Evolutionary conservation across 2,888 invertebrate species (phyloP).

Genomic region (Pomacea canaliculata): DNA sequence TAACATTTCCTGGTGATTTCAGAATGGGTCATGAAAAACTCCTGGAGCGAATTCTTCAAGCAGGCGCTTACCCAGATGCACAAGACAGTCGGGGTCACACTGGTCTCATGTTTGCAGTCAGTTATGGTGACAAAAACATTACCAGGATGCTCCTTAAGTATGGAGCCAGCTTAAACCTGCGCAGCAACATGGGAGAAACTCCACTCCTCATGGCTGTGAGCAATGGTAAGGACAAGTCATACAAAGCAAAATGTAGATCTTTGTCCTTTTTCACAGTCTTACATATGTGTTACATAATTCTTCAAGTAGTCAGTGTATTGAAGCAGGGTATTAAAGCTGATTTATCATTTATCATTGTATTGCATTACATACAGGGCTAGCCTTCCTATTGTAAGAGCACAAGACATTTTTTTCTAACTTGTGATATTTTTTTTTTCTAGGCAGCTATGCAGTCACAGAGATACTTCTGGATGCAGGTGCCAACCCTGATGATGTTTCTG

Average conservation of each 20-base stretch:
- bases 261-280: background rate
- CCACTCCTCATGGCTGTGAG: constrained; percentile 52
- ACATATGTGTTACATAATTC: background rate
- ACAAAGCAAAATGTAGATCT: background rate
- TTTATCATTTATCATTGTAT: too few relatives aligned
- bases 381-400: too few relatives aligned
- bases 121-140: constrained; percentile 39
- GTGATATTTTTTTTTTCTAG: constrained; percentile 35
- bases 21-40: constrained; percentile 40
- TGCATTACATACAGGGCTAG: too few relatives aligned
- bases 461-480: constrained; percentile 52
- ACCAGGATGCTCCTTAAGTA: constrained; percentile 43
- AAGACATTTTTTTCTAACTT: too few relatives aligned
- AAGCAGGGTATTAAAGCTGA: too few relatives aligned
- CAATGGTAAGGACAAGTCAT: constrained; percentile 42
- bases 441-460: constrained; percentile 37
- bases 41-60: constrained; percentile 44
- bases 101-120: constrained; percentile 49
- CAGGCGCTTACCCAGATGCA: constrained; percentile 53
- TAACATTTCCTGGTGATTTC: too few relatives aligned
- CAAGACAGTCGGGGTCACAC: constrained; percentile 36
- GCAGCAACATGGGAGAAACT: constrained; percentile 41
- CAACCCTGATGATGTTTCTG: constrained; percentile 39
- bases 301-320: too few relatives aligned
- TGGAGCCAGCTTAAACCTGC: constrained; percentile 39